Conservation (phyloP, 2,797 vertebrate species). For the Urophycis tenuis region DNA sequence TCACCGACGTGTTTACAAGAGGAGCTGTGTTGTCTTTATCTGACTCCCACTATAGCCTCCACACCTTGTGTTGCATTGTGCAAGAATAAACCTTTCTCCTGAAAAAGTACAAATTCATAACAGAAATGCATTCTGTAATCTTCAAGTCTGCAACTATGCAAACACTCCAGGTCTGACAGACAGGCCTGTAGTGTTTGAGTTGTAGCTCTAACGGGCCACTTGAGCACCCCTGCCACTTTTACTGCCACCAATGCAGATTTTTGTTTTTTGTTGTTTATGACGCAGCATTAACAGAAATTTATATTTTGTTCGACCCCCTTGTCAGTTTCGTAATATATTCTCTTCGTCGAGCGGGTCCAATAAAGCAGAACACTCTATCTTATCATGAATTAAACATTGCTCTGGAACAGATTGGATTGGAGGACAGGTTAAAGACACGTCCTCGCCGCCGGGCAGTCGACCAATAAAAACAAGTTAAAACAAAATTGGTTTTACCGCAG, state of each 20-base stretch:
- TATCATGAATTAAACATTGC: constrained; percentile 30
- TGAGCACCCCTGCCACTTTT: background rate
- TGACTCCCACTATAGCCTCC: background rate
- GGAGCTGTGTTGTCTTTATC: background rate
- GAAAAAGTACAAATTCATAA: background rate
- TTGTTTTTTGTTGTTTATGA: constrained; percentile 22
- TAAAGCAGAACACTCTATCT: constrained; percentile 30
- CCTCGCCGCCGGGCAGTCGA: constrained; percentile 36
- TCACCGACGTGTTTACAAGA: background rate
- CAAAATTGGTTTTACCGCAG: constrained; percentile 25
- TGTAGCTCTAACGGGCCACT: background rate
- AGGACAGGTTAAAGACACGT: constrained; percentile 33
- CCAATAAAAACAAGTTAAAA: constrained; percentile 19
- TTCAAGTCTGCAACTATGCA: background rate
- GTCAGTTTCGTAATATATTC: constrained; percentile 34
- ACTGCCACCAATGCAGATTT: constrained; percentile 29
- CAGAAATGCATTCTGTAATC: background rate
- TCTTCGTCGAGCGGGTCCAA: constrained; percentile 21
- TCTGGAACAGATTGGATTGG: constrained; percentile 35
- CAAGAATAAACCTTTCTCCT: background rate
- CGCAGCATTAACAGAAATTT: constrained; percentile 32
- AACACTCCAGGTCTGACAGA: too few species aligned
- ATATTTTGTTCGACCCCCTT: constrained; percentile 14
- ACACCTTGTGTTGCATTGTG: background rate
- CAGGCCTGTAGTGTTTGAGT: background rate